Base-by-base conservation (phyloP, 2,888 invertebrate genomes). In the Alviniconcha strummeri region DNA sequence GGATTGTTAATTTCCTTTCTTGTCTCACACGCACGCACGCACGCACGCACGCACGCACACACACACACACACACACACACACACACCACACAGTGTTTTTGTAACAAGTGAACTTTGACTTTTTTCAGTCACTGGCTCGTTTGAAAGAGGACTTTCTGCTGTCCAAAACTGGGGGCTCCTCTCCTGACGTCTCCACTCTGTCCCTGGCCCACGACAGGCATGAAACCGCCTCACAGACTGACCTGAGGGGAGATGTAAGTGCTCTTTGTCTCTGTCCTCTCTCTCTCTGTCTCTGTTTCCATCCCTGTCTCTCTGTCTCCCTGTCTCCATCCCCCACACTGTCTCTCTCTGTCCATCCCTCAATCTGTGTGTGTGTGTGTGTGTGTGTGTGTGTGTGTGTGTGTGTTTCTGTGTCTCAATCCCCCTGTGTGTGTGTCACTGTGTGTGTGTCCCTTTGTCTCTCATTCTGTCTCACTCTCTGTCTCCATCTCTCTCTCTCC, bases 151-250 rank as follows among this genome's bases (percentile, higher is more conserved):
- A 98, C 81, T 91, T 93, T 82, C 86, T 98, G 84, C 97, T 97
- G 64, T 95, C 97, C 91, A 94, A 98, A 88, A 97, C 98, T 94
- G 92, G 93, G 54, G 94, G 91, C 54, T 97, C 88, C 9, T 96
- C 97, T 11, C 96, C 96, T 0, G 97, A 97, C 91, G 95, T 96
- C 0, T 97, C 97, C 72, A 96, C 97, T 0, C 95, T 97, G 86
- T 97, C 96, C 90, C 94, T 97, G 82, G 96, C 97, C 0, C 96
- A 96, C 92, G 98, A 98, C 93, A 97, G 97, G 92, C 95, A 97
- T 52, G 98, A 97, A 92, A 92, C 92, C 9, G 98, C 98, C 57
- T 98, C 98, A 5, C 98, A 99, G 95, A 99, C 98, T 0, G 98
- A 99, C 94, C 95, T 98, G 74, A 97, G 97, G 84, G 97, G 98